Conservation (phyloP, 2,113 vertebrate species). For the Erpornis zantholeuca region DNA sequence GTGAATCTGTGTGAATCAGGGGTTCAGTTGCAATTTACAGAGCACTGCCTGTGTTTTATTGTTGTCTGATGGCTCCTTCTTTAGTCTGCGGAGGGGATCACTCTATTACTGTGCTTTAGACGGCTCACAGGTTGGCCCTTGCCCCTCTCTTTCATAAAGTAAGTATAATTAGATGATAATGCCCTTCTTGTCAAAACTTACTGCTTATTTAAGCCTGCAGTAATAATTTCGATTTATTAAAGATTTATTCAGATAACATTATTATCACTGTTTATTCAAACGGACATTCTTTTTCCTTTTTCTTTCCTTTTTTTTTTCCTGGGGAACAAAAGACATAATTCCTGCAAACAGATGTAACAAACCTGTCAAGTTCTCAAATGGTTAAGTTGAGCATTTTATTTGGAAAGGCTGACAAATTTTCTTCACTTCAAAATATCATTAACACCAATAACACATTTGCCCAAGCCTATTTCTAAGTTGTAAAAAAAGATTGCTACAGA, state of each 20-base stretch:
- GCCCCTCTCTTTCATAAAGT: constrained; percentile 47
- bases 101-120: constrained; percentile 39
- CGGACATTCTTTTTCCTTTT: neutral
- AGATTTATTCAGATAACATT: constrained; percentile 60
- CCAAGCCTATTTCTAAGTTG: constrained; percentile 80
- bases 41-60: constrained; percentile 4
- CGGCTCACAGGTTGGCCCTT: constrained; percentile 51
- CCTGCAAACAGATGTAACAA: constrained; percentile 44
- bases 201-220: constrained; percentile 36
- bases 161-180: constrained; percentile 68
- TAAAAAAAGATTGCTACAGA: constrained; percentile 81
- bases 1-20: constrained; percentile 11
- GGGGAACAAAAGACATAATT: constrained; percentile 36
- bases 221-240: constrained; percentile 60
- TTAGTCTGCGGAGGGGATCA: constrained; percentile 43
- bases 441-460: constrained; percentile 83
- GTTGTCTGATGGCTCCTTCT: constrained; percentile 41
- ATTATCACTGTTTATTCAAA: constrained; percentile 56
- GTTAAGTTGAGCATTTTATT: constrained; percentile 76
- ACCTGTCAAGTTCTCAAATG: constrained; percentile 67
- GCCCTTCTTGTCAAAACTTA: constrained; percentile 35
- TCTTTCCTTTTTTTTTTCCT: neutral
- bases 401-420: constrained; percentile 80
- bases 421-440: constrained; percentile 84
- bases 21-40: constrained; percentile 30